phyloP scores from a whole-genome alignment of 2,113 vertebrate genomes.

The Epinephelus fuscoguttatus region DNA sequence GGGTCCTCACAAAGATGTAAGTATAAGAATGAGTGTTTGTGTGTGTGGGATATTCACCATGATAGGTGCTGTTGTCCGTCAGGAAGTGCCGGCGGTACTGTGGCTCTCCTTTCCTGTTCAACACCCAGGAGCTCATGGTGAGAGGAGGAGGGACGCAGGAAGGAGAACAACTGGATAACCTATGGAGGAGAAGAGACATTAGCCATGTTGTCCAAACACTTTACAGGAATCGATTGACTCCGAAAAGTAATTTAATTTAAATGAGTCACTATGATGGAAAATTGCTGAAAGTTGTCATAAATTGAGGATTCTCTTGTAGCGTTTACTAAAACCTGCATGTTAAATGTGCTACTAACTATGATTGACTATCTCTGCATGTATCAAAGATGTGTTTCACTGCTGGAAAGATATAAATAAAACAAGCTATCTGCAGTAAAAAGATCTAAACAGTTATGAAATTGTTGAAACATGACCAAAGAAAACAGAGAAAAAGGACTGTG shows the following conservation, averaged over 20 bases:
- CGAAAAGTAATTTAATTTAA: not conserved
- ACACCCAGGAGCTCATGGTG: constrained; percentile 89
- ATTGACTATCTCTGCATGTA: too few relatives aligned
- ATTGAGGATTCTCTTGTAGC: not conserved
- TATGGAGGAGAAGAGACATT: constrained; percentile 13
- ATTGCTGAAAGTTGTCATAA: not conserved
- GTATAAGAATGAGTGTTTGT: not conserved
- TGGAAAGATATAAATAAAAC: too few relatives aligned
- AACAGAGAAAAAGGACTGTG: too few relatives aligned
- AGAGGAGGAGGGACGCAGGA: not conserved
- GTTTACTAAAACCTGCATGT: too few relatives aligned
- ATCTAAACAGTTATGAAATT: too few relatives aligned
- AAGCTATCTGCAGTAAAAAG: too few relatives aligned
- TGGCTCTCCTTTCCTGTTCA: constrained; percentile 85
- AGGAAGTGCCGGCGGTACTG: constrained; percentile 95
- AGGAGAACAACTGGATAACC: not conserved
- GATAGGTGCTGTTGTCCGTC: constrained; percentile 92
- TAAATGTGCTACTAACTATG: too few relatives aligned
- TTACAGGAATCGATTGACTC: not conserved
- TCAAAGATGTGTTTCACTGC: too few relatives aligned
- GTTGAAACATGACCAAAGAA: too few relatives aligned
- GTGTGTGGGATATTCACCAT: constrained; percentile 85
- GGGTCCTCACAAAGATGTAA: too few relatives aligned
- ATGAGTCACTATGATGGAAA: not conserved
- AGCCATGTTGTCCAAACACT: not conserved